Base-by-base conservation (phyloP, 2,888 invertebrate genomes). In the Linnaemya vulpina region DNA sequence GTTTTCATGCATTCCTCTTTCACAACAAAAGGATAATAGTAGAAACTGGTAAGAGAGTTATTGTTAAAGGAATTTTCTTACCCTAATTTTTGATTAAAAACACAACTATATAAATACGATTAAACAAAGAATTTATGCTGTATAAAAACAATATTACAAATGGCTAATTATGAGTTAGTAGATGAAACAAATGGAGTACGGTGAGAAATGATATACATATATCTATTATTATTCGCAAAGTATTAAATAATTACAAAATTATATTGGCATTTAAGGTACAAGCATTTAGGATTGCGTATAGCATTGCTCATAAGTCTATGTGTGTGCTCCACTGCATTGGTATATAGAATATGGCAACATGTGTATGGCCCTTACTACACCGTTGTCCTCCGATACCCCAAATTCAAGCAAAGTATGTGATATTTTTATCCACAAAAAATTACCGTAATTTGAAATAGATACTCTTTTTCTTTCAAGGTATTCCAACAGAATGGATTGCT, bases 401-500 rank as follows among this genome's bases (percentile, higher is more conserved):
- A 80, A 11, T 68, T 80, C 11, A 80, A 71, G 30, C 77, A 83
- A 49, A 71, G 86, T 87, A 55, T 40, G 70, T 68, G 20, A 20
- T 1, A 13, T 30, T 49, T 13, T 11, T 49, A 17, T 35, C 1
- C 3, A 20, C 9, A 0, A 40, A 15, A 22, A 30, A 70, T 1
- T 0, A 15, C 22, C 0, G 20, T 11, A 8, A 38, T 20, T 11
- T 17, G 15, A 25, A 25, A 22, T 17, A 4, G 58, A 58, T 8
- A 25, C 1, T 15, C 5, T 1, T 10, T 3, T 25, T 25, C 2
- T 17, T 30, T n/a, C 5, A 40, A 91, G 91, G 88, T 78, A 88
- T 90, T 70, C 89, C 90, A 20, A 75, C 87, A 25, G 88, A 88
- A 75, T 90, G 89, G 89, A 87, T 88, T 53, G 87, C 88, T 10